A percentile compares a stretch with the other conserved stretches of the same genome.
Evolutionary conservation across 2,888 invertebrate genomes (phyloP).

Genomic region (Platycheirus albimanus): DNA sequence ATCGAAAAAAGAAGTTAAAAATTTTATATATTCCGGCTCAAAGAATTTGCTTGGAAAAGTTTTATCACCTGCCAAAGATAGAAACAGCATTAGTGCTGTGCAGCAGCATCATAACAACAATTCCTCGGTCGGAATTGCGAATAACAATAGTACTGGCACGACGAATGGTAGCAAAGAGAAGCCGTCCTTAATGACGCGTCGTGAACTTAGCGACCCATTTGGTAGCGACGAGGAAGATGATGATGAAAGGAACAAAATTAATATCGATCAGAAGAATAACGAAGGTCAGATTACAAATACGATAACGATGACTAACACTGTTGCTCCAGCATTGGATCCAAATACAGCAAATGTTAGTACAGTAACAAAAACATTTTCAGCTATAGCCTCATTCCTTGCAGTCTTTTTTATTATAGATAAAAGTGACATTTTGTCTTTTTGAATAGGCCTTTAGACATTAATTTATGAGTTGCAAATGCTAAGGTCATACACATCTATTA

Average conservation of each 20-base stretch:
- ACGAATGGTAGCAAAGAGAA: conserved; percentile 75
- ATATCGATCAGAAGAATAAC: conserved; percentile 60
- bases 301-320: conserved; percentile 76
- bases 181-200: conserved; percentile 89
- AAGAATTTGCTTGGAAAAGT: conserved; percentile 90
- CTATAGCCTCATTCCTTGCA: conserved; percentile 25
- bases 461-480: no score
- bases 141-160: conserved; percentile 73
- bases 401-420: conserved; percentile 32
- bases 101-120: conserved; percentile 76
- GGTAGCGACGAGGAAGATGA: conserved; percentile 95
- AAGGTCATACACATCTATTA: no score
- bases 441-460: conserved; percentile 42
- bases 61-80: conserved; percentile 89
- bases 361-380: background rate
- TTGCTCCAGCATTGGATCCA: conserved; percentile 82
- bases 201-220: conserved; percentile 94
- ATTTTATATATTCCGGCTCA: conserved; percentile 87
- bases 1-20: conserved; percentile 88
- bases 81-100: conserved; percentile 82
- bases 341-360: conserved; percentile 84
- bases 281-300: conserved; percentile 64
- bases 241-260: conserved; percentile 49
- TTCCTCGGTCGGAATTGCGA: conserved; percentile 51
- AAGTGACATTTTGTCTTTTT: conserved; percentile 14